These are phyloP conservation scores for Fissipunctia ypsillon DNA, from an alignment of 2,888 invertebrate species.

Conservation along the genomic window DNA sequence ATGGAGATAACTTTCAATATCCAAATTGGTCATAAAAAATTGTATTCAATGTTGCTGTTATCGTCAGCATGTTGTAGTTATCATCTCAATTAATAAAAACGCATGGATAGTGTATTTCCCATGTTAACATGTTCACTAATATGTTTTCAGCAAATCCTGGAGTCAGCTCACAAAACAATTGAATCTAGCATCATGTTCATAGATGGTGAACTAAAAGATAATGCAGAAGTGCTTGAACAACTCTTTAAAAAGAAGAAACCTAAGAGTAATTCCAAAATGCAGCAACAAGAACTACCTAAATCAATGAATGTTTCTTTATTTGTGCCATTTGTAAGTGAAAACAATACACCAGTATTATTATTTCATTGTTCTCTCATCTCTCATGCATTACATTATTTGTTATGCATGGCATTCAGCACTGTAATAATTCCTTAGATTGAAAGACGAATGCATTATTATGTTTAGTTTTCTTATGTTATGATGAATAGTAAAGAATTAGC, in stretches of 20 bases:
- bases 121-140: constrained; percentile 1
- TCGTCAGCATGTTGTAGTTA: background rate
- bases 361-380: constrained; percentile 13
- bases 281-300: constrained; percentile 85
- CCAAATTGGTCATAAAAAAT: background rate
- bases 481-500: background rate
- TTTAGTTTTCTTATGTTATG: background rate
- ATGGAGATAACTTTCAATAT: background rate
- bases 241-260: constrained; percentile 91
- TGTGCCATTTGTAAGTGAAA: constrained; percentile 92
- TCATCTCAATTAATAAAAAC: background rate
- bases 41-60: background rate
- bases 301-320: constrained; percentile 92
- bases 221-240: constrained; percentile 91
- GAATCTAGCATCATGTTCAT: constrained; percentile 93
- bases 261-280: constrained; percentile 82
- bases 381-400: constrained; percentile 14
- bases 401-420: constrained; percentile 2
- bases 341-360: background rate
- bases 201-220: constrained; percentile 93
- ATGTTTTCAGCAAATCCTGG: constrained; percentile 90
- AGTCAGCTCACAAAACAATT: constrained; percentile 90
- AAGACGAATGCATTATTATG: constrained; percentile 20
- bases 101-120: background rate
- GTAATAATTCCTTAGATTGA: background rate